Percentiles rank a stretch among this genome's conserved stretches.
These are phyloP conservation scores for Phataginus tetradactyla DNA, from an alignment of 2,797 vertebrate genomes.

Conservation along the genomic window DNA sequence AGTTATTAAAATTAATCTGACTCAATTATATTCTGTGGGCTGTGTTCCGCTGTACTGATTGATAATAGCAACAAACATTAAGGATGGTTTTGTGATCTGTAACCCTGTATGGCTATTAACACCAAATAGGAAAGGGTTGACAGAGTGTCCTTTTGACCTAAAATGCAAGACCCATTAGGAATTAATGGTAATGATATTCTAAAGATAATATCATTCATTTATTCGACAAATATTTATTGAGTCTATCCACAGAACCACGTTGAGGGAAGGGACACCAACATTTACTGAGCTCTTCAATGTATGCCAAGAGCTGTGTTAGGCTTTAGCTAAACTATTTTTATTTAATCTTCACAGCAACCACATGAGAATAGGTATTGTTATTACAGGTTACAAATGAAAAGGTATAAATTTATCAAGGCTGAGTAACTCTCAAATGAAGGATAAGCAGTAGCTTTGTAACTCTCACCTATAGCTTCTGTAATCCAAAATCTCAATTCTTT, in stretches of 20 bases:
- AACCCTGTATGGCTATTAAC: constrained; percentile 59
- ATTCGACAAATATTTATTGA: constrained; percentile 67
- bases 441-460: not conserved
- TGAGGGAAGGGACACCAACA: not conserved
- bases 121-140: constrained; percentile 46
- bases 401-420: not conserved
- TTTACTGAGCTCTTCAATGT: not conserved
- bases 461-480: not conserved
- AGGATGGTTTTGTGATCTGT: constrained; percentile 73
- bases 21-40: constrained; percentile 83
- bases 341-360: not conserved
- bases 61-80: constrained; percentile 82
- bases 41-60: constrained; percentile 80
- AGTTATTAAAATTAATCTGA: constrained; percentile 88
- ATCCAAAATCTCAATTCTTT: not conserved
- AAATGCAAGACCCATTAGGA: constrained; percentile 61
- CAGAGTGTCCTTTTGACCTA: constrained; percentile 58
- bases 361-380: not conserved
- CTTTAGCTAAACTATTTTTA: constrained; percentile 6
- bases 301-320: not conserved
- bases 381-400: not conserved
- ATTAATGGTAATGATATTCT: not conserved
- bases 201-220: constrained; percentile 45
- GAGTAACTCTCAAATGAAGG: not conserved
- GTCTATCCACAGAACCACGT: constrained; percentile 1